Evolutionary conservation across 2,888 invertebrate species (phyloP).

Genomic region (Drosophila ustulata): DNA sequence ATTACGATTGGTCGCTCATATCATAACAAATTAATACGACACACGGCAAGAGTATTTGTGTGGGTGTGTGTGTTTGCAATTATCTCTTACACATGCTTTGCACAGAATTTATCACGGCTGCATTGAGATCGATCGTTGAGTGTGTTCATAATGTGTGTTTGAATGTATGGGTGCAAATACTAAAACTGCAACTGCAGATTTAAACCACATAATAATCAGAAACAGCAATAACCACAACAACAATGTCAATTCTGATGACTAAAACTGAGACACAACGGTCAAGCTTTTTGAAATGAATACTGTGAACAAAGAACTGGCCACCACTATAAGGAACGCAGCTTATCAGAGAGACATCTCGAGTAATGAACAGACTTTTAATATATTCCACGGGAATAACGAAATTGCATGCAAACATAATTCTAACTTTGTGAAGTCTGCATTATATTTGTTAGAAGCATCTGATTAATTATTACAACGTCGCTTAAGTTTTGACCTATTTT

Average conservation of each 20-base stretch:
- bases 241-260: constrained; percentile 9
- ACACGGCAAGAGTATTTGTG: background rate
- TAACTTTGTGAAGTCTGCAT: no score
- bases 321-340: no score
- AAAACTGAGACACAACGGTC: no score
- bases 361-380: no score
- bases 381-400: no score
- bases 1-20: constrained; percentile 37
- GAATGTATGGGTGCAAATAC: constrained; percentile 22
- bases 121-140: constrained; percentile 66
- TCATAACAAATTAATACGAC: constrained; percentile 61
- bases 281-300: no score
- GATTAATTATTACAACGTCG: no score
- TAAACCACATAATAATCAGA: constrained; percentile 55
- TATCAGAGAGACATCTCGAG: no score
- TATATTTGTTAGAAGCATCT: no score
- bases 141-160: constrained; percentile 15
- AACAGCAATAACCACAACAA: constrained; percentile 20
- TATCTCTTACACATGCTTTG: constrained; percentile 24
- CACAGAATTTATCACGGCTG: constrained; percentile 71
- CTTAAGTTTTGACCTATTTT: no score
- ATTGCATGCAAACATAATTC: no score
- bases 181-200: constrained; percentile 54
- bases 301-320: no score
- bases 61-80: constrained; percentile 6